Evolutionary conservation across 2,888 invertebrate species (phyloP).

Genomic region (Dicycla oo): DNA sequence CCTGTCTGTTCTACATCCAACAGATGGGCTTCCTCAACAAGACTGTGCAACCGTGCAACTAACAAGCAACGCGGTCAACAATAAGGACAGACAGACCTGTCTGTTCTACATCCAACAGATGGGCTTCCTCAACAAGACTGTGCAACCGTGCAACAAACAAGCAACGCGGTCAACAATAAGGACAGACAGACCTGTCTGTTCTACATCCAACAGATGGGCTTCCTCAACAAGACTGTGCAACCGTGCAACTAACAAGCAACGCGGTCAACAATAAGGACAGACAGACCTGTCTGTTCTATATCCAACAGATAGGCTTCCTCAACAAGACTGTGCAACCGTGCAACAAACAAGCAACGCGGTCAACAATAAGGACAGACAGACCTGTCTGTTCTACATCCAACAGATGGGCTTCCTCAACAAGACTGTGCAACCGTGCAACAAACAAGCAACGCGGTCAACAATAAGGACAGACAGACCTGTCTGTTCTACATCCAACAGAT

Average conservation of each 20-base stretch:
- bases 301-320: neutral
- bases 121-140: neutral
- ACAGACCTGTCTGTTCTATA: neutral
- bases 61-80: conserved; percentile 32
- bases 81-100: conserved; percentile 25
- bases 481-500: neutral
- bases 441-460: conserved; percentile 32
- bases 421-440: too few species aligned
- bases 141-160: too few species aligned
- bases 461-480: conserved; percentile 25
- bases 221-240: conserved; percentile 20
- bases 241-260: too few species aligned
- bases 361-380: conserved; percentile 38
- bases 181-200: conserved; percentile 6
- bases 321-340: conserved; percentile 30
- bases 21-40: neutral
- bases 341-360: conserved; percentile 23
- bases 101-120: neutral
- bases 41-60: too few species aligned
- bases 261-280: conserved; percentile 38
- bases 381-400: neutral
- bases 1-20: neutral
- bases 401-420: neutral
- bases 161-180: conserved; percentile 34
- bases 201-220: neutral